phyloP scores from a whole-genome alignment of 53 echinoderm and acorn worm genomes.

The Holothuria scabra region DNA sequence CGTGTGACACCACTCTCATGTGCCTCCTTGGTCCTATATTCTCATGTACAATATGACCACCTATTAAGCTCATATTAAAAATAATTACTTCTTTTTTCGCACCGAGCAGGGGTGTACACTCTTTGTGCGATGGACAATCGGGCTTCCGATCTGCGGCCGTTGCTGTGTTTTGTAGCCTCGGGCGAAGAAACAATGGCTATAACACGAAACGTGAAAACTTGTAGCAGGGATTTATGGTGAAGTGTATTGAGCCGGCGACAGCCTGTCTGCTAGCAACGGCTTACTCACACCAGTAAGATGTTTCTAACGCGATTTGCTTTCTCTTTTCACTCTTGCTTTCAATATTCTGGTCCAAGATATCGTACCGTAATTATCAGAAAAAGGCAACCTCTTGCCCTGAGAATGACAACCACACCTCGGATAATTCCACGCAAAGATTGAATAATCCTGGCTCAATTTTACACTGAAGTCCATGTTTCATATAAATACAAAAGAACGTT shows the following conservation, averaged over 20 bases:
- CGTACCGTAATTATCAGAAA: too few relatives aligned
- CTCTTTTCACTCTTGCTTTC: background rate
- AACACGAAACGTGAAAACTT: slow-evolving; percentile 9
- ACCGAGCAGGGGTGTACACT: background rate
- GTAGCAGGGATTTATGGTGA: slow-evolving; percentile 1
- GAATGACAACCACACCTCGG: too few relatives aligned
- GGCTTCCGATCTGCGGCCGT: slow-evolving; percentile 30
- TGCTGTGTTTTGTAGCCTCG: slow-evolving; percentile 35
- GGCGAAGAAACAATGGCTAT: slow-evolving; percentile 20
- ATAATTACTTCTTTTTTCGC: slow-evolving; percentile 13
- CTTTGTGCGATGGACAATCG: slow-evolving; percentile 18
- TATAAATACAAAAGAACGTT: too few relatives aligned
- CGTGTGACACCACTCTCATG: too few relatives aligned
- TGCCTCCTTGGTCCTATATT: too few relatives aligned
- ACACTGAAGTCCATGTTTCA: too few relatives aligned
- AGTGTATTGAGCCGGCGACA: background rate
- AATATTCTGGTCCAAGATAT: background rate
- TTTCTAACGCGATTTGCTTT: slow-evolving; percentile 19
- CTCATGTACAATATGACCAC: background rate
- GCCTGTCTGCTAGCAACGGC: slow-evolving; percentile 12
- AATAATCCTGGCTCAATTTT: too few relatives aligned
- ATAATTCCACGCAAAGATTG: too few relatives aligned
- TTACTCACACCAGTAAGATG: slow-evolving; percentile 24
- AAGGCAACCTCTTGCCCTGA: too few relatives aligned
- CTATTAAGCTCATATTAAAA: slow-evolving; percentile 34